phyloP scores from a whole-genome alignment of 2,797 vertebrate species.

The Ispidina lecontei region DNA sequence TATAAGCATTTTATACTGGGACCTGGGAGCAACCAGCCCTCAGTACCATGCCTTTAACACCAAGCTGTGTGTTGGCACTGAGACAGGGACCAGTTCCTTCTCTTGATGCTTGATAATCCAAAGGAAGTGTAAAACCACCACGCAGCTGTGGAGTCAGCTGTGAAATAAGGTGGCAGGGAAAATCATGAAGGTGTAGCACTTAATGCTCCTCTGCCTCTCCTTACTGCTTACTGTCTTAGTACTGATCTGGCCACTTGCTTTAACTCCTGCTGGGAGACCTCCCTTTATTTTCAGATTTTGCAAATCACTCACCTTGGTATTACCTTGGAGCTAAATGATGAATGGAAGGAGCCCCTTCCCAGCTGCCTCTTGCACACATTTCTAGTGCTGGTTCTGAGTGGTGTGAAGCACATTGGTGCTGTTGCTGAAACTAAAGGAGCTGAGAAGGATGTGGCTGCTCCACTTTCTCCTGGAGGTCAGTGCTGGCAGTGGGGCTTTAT shows the following conservation, averaged over 20 bases:
- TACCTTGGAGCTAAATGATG: neutral
- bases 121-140: neutral
- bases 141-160: neutral
- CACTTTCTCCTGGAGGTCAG: neutral
- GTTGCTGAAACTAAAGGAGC: fast-evolving
- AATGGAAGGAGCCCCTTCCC: neutral
- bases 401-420: fast-evolving
- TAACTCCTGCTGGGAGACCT: neutral
- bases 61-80: neutral
- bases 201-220: neutral
- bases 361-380: neutral
- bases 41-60: fast-evolving
- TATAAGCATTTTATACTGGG: fast-evolving
- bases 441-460: neutral
- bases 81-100: neutral
- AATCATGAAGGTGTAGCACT: fast-evolving
- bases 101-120: fast-evolving
- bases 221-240: fast-evolving
- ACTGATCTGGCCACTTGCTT: fast-evolving
- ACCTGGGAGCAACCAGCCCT: neutral
- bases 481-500: neutral
- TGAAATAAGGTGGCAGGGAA: neutral
- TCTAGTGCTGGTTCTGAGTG: neutral
- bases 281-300: neutral
- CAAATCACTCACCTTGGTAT: neutral